Evolutionary conservation across 1,140 invertebrate species (phyloP).

Genomic region (Ericerus pela): DNA sequence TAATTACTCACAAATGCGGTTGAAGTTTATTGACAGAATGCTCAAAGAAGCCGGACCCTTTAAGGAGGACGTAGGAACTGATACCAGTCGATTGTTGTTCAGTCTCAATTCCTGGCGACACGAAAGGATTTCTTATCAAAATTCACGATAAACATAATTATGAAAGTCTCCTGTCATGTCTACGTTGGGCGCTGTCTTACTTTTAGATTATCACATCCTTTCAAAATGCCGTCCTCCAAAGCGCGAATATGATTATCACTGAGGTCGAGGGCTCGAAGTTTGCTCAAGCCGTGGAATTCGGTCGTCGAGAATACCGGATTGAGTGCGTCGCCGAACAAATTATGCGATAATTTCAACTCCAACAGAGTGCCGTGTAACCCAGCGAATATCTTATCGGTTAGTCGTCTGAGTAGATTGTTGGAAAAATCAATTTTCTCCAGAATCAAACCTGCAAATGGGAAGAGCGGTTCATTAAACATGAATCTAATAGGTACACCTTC

Average conservation of each 20-base stretch:
- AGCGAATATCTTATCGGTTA: conserved; percentile 58
- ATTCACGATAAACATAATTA: no score
- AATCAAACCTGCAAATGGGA: conserved; percentile 39
- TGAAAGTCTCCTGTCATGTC: not conserved
- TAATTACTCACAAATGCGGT: conserved; percentile 57
- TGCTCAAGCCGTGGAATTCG: conserved; percentile 58
- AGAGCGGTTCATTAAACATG: no score
- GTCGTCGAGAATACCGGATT: conserved; percentile 78
- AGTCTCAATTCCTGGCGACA: conserved; percentile 55
- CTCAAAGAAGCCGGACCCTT: conserved; percentile 57
- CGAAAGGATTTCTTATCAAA: no score
- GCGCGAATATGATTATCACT: conserved; percentile 60
- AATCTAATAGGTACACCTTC: no score
- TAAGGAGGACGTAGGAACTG: conserved; percentile 57
- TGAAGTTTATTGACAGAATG: conserved; percentile 54
- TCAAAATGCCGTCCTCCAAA: conserved; percentile 68
- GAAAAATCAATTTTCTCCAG: conserved; percentile 63
- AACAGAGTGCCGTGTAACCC: conserved; percentile 47
- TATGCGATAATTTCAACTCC: conserved; percentile 56
- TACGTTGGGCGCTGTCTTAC: conserved; percentile 35
- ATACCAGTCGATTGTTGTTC: conserved; percentile 57
- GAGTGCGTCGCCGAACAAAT: conserved; percentile 69
- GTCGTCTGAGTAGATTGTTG: conserved; percentile 57
- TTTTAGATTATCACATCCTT: conserved; percentile 57
- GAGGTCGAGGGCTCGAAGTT: conserved; percentile 57